These are phyloP conservation scores for Tetranychus truncatus DNA, from an alignment of 2,888 invertebrate species.

Conservation along the genomic window DNA sequence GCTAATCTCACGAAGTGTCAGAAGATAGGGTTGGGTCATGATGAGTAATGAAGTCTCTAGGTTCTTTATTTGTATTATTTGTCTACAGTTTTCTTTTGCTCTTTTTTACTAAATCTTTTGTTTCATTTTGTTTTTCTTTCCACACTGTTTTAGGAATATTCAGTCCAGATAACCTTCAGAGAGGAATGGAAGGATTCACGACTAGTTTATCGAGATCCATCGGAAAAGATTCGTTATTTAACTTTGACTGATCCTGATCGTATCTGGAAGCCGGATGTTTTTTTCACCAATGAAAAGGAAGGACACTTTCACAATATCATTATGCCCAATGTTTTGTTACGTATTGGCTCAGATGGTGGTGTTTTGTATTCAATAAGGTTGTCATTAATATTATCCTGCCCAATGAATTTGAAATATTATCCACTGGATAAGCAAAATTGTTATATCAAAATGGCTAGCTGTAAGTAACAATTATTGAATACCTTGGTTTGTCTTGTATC, in stretches of 20 bases:
- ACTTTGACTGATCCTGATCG: constrained; percentile 81
- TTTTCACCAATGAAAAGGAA: constrained; percentile 93
- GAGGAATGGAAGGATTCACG: constrained; percentile 92
- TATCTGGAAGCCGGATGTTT: constrained; percentile 96
- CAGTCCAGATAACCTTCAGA: constrained; percentile 87
- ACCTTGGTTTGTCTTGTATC: no score
- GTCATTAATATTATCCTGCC: constrained; percentile 83
- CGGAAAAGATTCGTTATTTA: constrained; percentile 42
- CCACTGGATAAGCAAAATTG: constrained; percentile 88
- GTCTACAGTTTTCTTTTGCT: neutral
- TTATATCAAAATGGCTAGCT: constrained; percentile 84
- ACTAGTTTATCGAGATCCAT: constrained; percentile 31
- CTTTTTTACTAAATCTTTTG: neutral
- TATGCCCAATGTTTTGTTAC: constrained; percentile 90
- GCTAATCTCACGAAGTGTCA: no score
- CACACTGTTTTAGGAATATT: constrained; percentile 51
- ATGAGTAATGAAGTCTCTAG: no score
- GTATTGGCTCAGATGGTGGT: constrained; percentile 82
- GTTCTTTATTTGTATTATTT: neutral
- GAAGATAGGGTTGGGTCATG: no score
- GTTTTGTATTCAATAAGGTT: constrained; percentile 91
- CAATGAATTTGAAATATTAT: constrained; percentile 91
- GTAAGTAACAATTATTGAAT: constrained; percentile 45
- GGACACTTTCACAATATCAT: constrained; percentile 86
- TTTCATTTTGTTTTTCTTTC: neutral